Percentiles rank a stretch among this genome's conserved stretches.
Evolutionary conservation across 2,888 invertebrate genomes (phyloP).

Genomic region (Macroteleia sp.): DNA sequence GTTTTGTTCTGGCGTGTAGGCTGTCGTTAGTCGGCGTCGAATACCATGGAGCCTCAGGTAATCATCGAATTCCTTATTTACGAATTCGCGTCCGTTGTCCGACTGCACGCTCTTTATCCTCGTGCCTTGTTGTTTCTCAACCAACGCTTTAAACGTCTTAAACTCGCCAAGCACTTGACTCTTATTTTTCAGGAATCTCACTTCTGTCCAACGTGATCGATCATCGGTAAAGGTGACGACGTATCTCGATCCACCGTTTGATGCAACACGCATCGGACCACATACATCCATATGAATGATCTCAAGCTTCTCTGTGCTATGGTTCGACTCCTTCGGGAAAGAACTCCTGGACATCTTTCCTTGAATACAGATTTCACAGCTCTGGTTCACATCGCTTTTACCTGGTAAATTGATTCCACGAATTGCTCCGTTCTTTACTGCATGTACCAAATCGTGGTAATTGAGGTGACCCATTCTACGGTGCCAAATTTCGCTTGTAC

Average conservation of each 20-base stretch:
- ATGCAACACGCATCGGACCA: constrained; percentile 48
- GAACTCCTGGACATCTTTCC: neutral
- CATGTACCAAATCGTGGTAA: neutral
- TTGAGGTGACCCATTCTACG: neutral
- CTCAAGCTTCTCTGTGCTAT: constrained; percentile 21
- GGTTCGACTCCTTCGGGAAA: neutral
- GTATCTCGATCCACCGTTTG: constrained; percentile 29
- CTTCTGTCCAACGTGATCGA: constrained; percentile 60
- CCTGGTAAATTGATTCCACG: neutral
- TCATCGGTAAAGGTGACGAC: constrained; percentile 53
- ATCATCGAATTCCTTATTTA: neutral
- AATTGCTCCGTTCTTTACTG: neutral
- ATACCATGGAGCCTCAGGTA: neutral
- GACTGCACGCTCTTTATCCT: neutral
- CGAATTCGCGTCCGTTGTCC: neutral
- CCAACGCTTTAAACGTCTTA: neutral
- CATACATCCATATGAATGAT: constrained; percentile 67
- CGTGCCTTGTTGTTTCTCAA: neutral
- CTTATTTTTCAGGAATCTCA: constrained; percentile 54
- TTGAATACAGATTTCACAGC: neutral
- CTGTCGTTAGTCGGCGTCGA: neutral
- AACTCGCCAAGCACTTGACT: constrained; percentile 50
- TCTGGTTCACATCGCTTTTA: neutral
- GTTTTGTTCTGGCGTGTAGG: constrained; percentile 31
- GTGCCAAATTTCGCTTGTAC: too few relatives aligned